Percentiles rank a stretch among this genome's conserved stretches.
Conservation (phyloP, 2,113 vertebrate species). For the Abramis brama region DNA sequence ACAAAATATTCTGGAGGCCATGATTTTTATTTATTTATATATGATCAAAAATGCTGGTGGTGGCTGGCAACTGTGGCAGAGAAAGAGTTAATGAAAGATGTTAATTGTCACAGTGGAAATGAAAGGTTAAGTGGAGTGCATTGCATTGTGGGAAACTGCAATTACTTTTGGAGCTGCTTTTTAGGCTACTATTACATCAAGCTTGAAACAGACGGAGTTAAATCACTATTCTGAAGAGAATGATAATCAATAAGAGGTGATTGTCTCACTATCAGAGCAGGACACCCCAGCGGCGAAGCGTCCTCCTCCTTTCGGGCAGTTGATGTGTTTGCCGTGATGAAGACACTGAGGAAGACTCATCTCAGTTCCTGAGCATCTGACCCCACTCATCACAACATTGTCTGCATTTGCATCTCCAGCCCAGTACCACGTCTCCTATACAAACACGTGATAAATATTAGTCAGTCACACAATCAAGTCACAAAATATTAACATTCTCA, state of each 20-base stretch:
- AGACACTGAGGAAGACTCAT: conserved; percentile 90
- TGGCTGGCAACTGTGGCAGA: no score
- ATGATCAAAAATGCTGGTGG: no score
- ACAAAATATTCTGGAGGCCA: no score
- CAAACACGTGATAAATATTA: conserved; percentile 30
- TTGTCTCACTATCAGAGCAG: conserved; percentile 85
- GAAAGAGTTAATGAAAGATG: no score
- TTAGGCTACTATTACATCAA: not conserved
- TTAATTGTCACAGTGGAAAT: not conserved
- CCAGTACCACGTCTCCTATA: conserved; percentile 97
- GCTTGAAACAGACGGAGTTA: not conserved
- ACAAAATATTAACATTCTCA: not conserved
- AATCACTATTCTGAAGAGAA: not conserved
- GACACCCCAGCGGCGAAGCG: conserved; percentile 88
- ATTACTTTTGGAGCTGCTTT: not conserved
- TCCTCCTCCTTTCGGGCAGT: conserved; percentile 83
- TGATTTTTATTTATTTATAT: no score
- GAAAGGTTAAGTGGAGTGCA: no score
- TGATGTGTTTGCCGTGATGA: conserved; percentile 81
- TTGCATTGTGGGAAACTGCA: no score
- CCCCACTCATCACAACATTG: conserved; percentile 88
- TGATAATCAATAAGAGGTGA: not conserved
- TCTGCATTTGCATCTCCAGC: conserved; percentile 75
- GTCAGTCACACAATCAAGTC: not conserved
- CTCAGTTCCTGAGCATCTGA: conserved; percentile 94